Evolutionary conservation across 2,888 invertebrate genomes (phyloP), one percentile per base, ranked within the genome.

Genomic region (Mythimna loreyi): DNA sequence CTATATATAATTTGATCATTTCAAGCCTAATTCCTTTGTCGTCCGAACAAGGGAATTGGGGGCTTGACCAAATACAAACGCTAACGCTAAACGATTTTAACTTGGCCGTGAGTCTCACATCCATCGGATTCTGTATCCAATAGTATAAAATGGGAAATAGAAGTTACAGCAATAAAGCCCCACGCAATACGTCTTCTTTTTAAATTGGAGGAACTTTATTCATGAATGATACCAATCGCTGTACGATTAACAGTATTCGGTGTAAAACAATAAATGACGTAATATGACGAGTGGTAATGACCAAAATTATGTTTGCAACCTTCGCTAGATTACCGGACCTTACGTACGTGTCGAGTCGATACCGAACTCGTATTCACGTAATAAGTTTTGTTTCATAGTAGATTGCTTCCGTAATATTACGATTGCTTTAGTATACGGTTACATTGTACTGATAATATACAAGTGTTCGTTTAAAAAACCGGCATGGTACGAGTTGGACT

Each of bases 361-460:
- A 33, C 33, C 13, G 21, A 11, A 78, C 73, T 55, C 40, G 67
- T 57, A 75, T 75, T 77, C 83, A 89, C 88, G 90, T 90, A 91
- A 92, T 90, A 89, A 87, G 87, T 89, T 90, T 86, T 85, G 82
- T 87, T 88, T 86, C 81, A 83, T 78, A 83, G 85, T 83, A 87
- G 88, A 90, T 90, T 88, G 89, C 91, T 93, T 92, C 92, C 92
- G 92, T 87, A 89, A 85, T 85, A 80, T 86, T n/a, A 86, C 91
- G 91, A 93, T 91, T 90, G 88, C 85, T 85, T 81, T 84, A 75
- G 72, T 75, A 67, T 75, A 73, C 78, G 74, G 75, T 78, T 63
- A 75, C 74, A 78, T 82, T 78, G 79, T 81, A 67, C 66, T 65
- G 72, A 67, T 84, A 85, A 87, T 86, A 69, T 82, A 85, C n/a